Base-by-base conservation (phyloP, 1,140 invertebrate species). In the Papilio glaucus region DNA sequence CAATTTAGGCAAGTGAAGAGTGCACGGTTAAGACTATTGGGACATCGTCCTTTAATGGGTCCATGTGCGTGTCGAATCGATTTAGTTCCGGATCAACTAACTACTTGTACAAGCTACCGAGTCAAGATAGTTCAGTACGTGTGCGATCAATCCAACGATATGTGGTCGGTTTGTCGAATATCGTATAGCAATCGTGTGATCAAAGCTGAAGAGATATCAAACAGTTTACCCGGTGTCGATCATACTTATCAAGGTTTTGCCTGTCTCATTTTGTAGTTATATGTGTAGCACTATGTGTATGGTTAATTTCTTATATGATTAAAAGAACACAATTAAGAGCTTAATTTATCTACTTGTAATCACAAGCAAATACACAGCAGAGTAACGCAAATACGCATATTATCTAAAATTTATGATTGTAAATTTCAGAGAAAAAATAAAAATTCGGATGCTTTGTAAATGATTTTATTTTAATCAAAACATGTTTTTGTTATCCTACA, bases 11-110 rank as follows among this genome's bases (percentile, higher is more conserved):
- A 57, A 24, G 49, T 57, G 49, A 57, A 57, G 45, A 53, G 21
- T 18, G 10, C 49, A 24, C 15, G 21, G 49, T 57, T 12, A 24
- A 57, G 21, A 57, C 21, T 57, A 57, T 57, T 57, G 49, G 49
- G 49, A 57, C 49, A 26, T 57, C 49, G 49, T 57, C 49, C 49
- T 57, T 57, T 57, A 57, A 57, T 57, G 49, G 49, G 49, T 57
- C 49, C 49, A 12, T 57, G 49, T 21, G 49, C 49, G 49, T 57
- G 49, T 57, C 49, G 49, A 57, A 57, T 57, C 49, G 49, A 57
- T 57, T 57, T 26, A 21, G 49, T 24, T 18, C 10, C 49, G 49
- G 49, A 57, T 57, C 49, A 57, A 57, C 49, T 57, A 6, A 26
- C n/a, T n/a, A n/a, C 10, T 57, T 10, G 49, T 24, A 57, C 21